phyloP scores from a whole-genome alignment of 2,888 invertebrate species.

The Nudaria mundana region DNA sequence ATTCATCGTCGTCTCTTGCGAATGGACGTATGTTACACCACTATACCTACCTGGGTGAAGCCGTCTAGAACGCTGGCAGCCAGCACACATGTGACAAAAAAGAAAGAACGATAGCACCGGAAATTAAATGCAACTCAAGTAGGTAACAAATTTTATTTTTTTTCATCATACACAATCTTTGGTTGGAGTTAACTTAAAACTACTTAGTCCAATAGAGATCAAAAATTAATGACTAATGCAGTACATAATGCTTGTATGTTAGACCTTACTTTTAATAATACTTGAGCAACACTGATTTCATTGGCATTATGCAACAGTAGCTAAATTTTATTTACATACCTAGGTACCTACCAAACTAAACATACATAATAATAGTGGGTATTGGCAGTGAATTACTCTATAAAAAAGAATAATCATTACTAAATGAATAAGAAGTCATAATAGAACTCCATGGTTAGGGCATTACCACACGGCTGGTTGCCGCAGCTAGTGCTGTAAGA shows the following conservation, averaged over 20 bases:
- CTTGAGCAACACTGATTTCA: slow-evolving; percentile 51
- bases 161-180: slow-evolving; percentile 60
- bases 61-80: too few species aligned
- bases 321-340: slow-evolving; percentile 33
- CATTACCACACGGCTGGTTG: slow-evolving; percentile 54
- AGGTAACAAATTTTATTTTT: slow-evolving; percentile 24
- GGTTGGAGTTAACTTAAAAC: slow-evolving; percentile 56
- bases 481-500: slow-evolving; percentile 84
- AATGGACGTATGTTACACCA: too few species aligned
- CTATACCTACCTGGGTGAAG: too few species aligned
- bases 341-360: slow-evolving; percentile 12
- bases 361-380: slow-evolving; percentile 29
- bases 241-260: slow-evolving; percentile 33
- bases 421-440: background rate
- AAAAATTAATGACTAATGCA: slow-evolving; percentile 48
- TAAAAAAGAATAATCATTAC: slow-evolving; percentile 23
- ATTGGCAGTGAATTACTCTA: slow-evolving; percentile 30
- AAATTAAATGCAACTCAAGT: too few species aligned
- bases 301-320: slow-evolving; percentile 27
- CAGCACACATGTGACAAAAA: too few species aligned
- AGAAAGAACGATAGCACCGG: too few species aligned
- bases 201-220: slow-evolving; percentile 66
- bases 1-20: too few species aligned
- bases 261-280: slow-evolving; percentile 47
- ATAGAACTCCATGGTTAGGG: slow-evolving; percentile 28